phyloP scores from a whole-genome alignment of 2,113 vertebrate genomes.

The Varanus salvator region DNA sequence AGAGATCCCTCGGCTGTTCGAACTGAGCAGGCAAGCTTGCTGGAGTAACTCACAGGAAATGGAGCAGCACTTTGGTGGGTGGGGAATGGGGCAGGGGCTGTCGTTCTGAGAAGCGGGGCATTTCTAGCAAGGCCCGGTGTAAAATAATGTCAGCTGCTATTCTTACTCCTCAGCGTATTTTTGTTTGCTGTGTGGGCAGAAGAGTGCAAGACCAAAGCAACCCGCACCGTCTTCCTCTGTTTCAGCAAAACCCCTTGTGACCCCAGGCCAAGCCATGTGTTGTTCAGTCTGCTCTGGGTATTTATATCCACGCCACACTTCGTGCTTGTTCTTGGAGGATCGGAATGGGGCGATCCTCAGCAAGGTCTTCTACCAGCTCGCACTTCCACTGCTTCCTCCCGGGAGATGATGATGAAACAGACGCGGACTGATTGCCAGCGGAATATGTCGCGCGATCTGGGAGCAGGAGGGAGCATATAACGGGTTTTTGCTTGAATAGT shows the following conservation, averaged over 20 bases:
- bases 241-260: background rate
- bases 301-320: conserved; percentile 32
- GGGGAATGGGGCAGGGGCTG: background rate
- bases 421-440: conserved; percentile 36
- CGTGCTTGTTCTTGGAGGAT: background rate
- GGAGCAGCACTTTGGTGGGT: background rate
- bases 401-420: conserved; percentile 49
- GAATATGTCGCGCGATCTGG: background rate
- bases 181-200: conserved; percentile 9
- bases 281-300: background rate
- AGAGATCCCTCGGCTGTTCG: background rate
- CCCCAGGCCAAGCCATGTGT: too few species aligned
- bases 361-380: background rate
- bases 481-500: background rate
- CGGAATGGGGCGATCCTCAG: background rate
- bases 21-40: too few species aligned
- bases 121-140: background rate
- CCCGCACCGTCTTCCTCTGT: background rate
- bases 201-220: conserved; percentile 18
- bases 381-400: background rate
- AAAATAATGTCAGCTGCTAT: background rate
- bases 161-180: conserved; percentile 4
- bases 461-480: background rate
- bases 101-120: background rate
- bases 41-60: too few species aligned